These are phyloP conservation scores for Eonycteris spelaea DNA, from an alignment of 2,113 vertebrate species.

Conservation along the genomic window DNA sequence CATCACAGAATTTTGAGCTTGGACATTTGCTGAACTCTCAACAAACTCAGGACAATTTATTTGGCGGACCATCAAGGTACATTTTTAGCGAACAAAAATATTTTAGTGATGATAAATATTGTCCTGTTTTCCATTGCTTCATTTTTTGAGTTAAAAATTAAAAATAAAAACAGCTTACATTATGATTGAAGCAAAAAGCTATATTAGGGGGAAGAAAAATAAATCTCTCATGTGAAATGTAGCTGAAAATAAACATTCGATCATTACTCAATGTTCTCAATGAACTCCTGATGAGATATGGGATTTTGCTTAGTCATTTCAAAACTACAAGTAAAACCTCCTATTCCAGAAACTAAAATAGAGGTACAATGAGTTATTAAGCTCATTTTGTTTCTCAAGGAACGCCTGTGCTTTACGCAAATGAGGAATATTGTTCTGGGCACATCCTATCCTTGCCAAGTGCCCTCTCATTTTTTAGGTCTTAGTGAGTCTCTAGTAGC, in stretches of 20 bases:
- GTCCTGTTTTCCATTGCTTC: not conserved
- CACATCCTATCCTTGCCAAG: not conserved
- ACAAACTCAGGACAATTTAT: not conserved
- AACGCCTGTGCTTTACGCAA: not conserved
- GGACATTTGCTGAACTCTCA: not conserved
- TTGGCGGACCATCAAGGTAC: not conserved
- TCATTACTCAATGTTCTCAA: not conserved
- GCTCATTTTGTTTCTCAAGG: not conserved
- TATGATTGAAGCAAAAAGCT: not conserved
- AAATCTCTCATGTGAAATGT: not conserved
- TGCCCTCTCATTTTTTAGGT: not conserved
- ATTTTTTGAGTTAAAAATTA: not conserved
- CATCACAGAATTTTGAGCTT: not conserved
- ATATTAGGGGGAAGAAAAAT: not conserved
- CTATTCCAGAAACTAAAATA: not conserved
- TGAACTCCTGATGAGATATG: not conserved
- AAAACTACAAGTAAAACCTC: not conserved
- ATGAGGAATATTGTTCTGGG: not conserved
- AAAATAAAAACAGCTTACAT: not conserved
- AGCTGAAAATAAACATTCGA: slow-evolving; percentile 7
- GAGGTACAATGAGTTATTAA: not conserved
- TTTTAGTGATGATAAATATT: not conserved
- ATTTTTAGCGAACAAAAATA: not conserved
- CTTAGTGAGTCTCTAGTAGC: not conserved
- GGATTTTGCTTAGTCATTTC: not conserved